These are phyloP conservation scores for Xanthia icteritia DNA, from an alignment of 2,888 invertebrate genomes.

Conservation along the genomic window DNA sequence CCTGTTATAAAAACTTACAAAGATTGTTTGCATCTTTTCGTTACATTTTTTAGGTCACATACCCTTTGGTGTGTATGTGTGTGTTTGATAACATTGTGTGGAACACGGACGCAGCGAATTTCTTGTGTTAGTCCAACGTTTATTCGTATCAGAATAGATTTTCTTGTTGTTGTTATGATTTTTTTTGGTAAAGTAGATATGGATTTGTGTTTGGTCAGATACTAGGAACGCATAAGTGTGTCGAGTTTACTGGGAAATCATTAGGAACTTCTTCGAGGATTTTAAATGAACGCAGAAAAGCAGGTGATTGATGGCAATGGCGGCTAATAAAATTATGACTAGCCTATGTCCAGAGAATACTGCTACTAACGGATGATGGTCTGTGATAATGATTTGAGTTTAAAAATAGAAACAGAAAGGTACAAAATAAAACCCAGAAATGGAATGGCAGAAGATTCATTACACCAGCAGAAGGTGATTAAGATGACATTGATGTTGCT, in stretches of 20 bases:
- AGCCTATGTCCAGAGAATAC: neutral
- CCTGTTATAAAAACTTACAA: conserved; percentile 86
- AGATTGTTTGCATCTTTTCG: conserved; percentile 90
- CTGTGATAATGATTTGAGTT: neutral
- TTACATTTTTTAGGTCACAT: conserved; percentile 87
- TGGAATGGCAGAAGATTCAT: neutral
- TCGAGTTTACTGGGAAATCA: neutral
- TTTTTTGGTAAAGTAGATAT: conserved; percentile 28
- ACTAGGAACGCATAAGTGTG: conserved; percentile 19
- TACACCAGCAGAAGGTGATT: too few species aligned
- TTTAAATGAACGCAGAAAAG: neutral
- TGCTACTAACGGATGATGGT: neutral
- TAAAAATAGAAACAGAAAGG: neutral
- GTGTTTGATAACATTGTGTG: conserved; percentile 68
- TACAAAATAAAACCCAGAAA: neutral
- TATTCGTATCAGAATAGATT: conserved; percentile 48
- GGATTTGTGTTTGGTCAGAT: neutral
- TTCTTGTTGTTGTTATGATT: conserved; percentile 60
- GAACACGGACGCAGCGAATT: conserved; percentile 57
- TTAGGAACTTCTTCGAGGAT: neutral
- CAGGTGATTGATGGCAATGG: neutral
- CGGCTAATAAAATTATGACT: neutral
- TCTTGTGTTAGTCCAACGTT: conserved; percentile 41
- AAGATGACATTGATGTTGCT: neutral
- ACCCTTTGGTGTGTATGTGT: conserved; percentile 67